Evolutionary conservation across 2,888 invertebrate genomes (phyloP).

Genomic region (Melanotus villosus): DNA sequence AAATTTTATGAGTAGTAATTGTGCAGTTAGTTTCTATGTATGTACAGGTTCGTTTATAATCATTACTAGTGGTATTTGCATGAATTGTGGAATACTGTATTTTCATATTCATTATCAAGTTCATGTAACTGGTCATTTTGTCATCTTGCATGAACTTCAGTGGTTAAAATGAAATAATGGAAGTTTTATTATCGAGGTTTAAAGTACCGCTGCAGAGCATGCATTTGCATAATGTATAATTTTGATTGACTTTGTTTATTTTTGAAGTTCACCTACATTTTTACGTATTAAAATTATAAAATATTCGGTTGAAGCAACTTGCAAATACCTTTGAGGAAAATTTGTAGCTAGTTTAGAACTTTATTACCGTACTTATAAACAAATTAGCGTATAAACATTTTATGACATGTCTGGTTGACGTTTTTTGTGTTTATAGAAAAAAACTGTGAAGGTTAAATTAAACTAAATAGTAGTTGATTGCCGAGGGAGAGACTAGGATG

Average conservation of each 20-base stretch:
- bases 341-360: not conserved
- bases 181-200: not conserved
- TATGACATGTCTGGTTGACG: constrained; percentile 5
- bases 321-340: constrained; percentile 6
- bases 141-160: not conserved
- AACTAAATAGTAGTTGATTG: no score
- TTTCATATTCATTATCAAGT: not conserved
- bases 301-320: constrained; percentile 1
- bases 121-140: not conserved
- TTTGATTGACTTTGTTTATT: not conserved
- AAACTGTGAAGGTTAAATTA: no score
- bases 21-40: not conserved
- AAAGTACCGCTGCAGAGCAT: not conserved
- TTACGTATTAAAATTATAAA: not conserved
- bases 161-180: not conserved
- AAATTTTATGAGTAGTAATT: not conserved
- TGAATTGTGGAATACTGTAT: not conserved
- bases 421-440: no score
- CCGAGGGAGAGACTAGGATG: no score
- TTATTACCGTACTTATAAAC: constrained; percentile 3
- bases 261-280: not conserved
- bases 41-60: not conserved
- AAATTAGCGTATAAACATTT: not conserved
- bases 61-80: constrained; percentile 17
- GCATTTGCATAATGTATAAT: not conserved